These are phyloP conservation scores for Hedya salicella DNA, from an alignment of 2,888 invertebrate species.

Conservation along the genomic window DNA sequence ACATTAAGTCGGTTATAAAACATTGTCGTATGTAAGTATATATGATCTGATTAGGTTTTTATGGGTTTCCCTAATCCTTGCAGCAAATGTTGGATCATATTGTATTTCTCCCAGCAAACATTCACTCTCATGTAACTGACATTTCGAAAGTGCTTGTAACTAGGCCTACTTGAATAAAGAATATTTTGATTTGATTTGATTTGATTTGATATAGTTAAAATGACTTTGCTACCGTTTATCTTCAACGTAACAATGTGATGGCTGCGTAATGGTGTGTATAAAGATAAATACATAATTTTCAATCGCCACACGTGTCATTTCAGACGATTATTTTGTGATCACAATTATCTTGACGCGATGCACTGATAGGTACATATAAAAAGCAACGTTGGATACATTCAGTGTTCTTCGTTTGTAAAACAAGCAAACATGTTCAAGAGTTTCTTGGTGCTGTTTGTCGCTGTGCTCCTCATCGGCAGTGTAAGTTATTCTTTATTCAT, in stretches of 20 bases:
- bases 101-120: too few species aligned
- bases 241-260: slow-evolving; percentile 12
- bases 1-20: too few species aligned
- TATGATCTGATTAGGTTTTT: too few species aligned
- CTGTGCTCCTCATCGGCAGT: slow-evolving; percentile 29
- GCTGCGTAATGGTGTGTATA: not conserved
- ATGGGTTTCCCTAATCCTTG: too few species aligned
- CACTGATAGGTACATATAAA: slow-evolving; percentile 9
- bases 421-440: slow-evolving; percentile 25
- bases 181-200: too few species aligned
- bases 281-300: slow-evolving; percentile 20
- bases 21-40: too few species aligned
- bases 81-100: too few species aligned
- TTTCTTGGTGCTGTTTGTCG: slow-evolving; percentile 29
- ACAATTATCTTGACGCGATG: slow-evolving; percentile 23
- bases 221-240: slow-evolving; percentile 5
- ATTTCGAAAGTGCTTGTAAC: too few species aligned
- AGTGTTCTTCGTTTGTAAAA: not conserved
- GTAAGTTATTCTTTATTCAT: slow-evolving; percentile 25
- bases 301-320: slow-evolving; percentile 27
- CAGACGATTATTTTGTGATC: slow-evolving; percentile 35
- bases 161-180: too few species aligned
- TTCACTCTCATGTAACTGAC: too few species aligned
- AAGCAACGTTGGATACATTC: not conserved
- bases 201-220: too few species aligned